These are phyloP conservation scores for Drosophila bocqueti DNA, from an alignment of 1,140 invertebrate species.

Conservation along the genomic window DNA sequence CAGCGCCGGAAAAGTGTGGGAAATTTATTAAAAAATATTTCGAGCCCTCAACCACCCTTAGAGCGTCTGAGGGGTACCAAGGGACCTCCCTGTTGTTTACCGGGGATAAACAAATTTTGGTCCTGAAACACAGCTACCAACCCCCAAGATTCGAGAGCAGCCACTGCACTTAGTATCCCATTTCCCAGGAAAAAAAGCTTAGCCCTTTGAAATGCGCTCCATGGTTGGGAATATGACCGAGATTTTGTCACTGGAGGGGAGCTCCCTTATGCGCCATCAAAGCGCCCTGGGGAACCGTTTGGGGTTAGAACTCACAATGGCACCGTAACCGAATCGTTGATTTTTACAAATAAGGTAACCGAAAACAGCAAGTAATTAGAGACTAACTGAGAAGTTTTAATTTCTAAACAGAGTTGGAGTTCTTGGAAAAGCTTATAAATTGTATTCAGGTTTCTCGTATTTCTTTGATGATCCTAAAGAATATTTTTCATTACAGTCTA, in stretches of 20 bases:
- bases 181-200: slow-evolving; percentile 8
- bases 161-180: slow-evolving; percentile 60
- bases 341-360: slow-evolving; percentile 47
- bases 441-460: neutral
- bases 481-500: neutral
- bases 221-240: slow-evolving; percentile 42
- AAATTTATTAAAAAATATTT: slow-evolving; percentile 76
- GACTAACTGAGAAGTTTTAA: neutral
- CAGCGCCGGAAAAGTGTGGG: slow-evolving; percentile 27
- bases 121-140: slow-evolving; percentile 42
- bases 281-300: slow-evolving; percentile 47
- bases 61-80: slow-evolving; percentile 6
- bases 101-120: slow-evolving; percentile 69
- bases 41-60: slow-evolving; percentile 40
- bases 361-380: slow-evolving; percentile 35
- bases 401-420: neutral
- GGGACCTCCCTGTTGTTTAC: slow-evolving; percentile 56
- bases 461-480: neutral
- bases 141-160: slow-evolving; percentile 40
- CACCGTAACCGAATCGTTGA: slow-evolving; percentile 29
- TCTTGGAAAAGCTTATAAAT: neutral
- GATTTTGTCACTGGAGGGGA: slow-evolving; percentile 51
- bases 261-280: slow-evolving; percentile 44
- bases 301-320: slow-evolving; percentile 19
- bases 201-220: slow-evolving; percentile 46